Evolutionary conservation across 2,113 vertebrate genomes (phyloP).

Genomic region (Rhodinocichla rosea): DNA sequence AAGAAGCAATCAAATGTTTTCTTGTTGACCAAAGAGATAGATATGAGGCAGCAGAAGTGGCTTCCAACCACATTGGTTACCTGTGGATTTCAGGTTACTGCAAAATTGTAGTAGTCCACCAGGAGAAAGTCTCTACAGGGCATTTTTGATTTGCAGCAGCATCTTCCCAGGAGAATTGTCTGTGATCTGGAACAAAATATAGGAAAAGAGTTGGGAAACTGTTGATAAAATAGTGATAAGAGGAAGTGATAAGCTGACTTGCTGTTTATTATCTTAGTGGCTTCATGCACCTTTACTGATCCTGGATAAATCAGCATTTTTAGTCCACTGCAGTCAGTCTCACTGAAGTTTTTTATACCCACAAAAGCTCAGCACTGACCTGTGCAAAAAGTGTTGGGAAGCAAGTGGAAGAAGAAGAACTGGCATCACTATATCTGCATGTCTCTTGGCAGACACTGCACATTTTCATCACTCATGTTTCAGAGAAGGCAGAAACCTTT

Average conservation of each 20-base stretch:
- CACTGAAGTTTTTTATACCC: background rate
- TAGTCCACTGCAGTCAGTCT: background rate
- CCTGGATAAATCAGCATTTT: background rate
- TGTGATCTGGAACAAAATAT: background rate
- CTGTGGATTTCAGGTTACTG: background rate
- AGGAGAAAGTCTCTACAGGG: background rate
- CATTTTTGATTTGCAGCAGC: background rate
- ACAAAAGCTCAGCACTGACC: background rate
- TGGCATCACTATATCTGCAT: background rate
- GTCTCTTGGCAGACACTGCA: accelerated
- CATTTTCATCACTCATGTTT: background rate
- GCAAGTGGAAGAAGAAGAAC: background rate
- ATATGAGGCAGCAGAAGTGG: background rate
- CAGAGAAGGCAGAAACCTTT: background rate
- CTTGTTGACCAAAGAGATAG: background rate
- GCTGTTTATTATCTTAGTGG: background rate
- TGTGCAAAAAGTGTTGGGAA: background rate
- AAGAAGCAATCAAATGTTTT: background rate
- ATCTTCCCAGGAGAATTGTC: background rate
- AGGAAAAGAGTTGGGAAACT: background rate
- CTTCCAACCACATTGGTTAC: background rate
- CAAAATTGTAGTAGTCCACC: background rate
- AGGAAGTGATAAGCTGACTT: background rate
- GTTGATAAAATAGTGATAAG: background rate
- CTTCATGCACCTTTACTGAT: background rate